Percentiles rank a stretch among this genome's conserved stretches.
phyloP scores from a whole-genome alignment of 2,797 vertebrate species.

The Sarcophilus harrisii region DNA sequence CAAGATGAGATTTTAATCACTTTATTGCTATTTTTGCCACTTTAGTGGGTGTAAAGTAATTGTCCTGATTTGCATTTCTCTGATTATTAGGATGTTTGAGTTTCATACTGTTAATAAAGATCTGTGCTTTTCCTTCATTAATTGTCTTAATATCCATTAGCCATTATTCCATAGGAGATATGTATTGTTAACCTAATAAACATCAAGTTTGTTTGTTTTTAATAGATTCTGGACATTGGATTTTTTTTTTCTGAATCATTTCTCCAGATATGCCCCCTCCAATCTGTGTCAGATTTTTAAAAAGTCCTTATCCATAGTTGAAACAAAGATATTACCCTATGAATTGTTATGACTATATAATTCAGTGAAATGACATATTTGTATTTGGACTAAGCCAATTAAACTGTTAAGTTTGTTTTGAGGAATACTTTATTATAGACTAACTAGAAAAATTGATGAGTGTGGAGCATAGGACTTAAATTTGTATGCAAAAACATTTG shows the following conservation, averaged over 20 bases:
- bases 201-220: not conserved
- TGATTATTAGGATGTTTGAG: not conserved
- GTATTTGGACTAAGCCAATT: not conserved
- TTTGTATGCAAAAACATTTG: not conserved
- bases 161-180: not conserved
- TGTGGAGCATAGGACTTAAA: not conserved
- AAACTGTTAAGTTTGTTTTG: not conserved
- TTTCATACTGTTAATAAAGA: not conserved
- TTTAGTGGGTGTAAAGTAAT: not conserved
- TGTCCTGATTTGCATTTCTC: not conserved
- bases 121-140: not conserved
- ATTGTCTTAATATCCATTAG: not conserved
- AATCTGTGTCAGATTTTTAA: too few species aligned
- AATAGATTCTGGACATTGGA: too few species aligned
- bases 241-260: too few species aligned
- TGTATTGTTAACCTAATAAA: not conserved
- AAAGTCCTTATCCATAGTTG: too few species aligned
- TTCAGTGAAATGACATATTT: not conserved
- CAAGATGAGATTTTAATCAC: not conserved
- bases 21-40: not conserved
- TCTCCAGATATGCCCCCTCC: too few species aligned
- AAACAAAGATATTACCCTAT: too few species aligned
- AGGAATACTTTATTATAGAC: not conserved
- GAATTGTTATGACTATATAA: not conserved
- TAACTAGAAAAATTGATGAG: not conserved